Percentiles rank a stretch among this genome's conserved stretches.
These are phyloP conservation scores for Danio kyathit DNA, from an alignment of 2,797 vertebrate species.

Conservation along the genomic window DNA sequence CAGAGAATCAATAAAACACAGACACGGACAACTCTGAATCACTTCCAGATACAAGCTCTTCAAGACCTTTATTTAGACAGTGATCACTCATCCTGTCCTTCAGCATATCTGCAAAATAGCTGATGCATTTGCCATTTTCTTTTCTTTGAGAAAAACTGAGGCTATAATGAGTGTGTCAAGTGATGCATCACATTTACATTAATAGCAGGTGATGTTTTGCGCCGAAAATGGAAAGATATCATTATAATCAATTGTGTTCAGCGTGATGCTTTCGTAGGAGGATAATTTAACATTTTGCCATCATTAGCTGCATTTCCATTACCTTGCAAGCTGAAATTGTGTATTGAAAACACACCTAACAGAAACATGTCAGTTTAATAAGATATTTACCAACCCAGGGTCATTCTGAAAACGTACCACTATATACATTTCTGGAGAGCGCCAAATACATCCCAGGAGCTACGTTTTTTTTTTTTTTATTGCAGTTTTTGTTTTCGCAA, in stretches of 20 bases:
- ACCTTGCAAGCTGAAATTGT: too few species aligned
- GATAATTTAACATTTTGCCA: too few species aligned
- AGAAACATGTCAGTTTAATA: too few species aligned
- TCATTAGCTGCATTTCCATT: too few species aligned
- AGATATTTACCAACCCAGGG: too few species aligned
- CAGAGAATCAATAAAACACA: slow-evolving; percentile 33
- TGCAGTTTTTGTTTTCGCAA: too few species aligned
- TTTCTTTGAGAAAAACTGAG: slow-evolving; percentile 7
- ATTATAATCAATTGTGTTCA: background rate
- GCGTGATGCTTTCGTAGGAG: too few species aligned
- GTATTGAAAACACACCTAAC: too few species aligned
- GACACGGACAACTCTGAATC: slow-evolving; percentile 1
- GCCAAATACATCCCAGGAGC: too few species aligned
- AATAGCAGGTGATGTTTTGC: background rate
- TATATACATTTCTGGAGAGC: too few species aligned
- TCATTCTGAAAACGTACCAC: too few species aligned
- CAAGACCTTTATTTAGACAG: slow-evolving; percentile 24
- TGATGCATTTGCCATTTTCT: background rate
- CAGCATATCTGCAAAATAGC: background rate
- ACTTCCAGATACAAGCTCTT: slow-evolving; percentile 3
- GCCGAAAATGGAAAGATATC: background rate
- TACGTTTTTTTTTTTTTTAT: too few species aligned
- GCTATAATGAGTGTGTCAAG: slow-evolving; percentile 2
- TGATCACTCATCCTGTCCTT: background rate
- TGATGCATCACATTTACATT: background rate